A percentile compares a stretch with the other conserved stretches of the same genome.
Evolutionary conservation across 2,113 vertebrate genomes (phyloP).

Genomic region (Oreocharis arfaki): DNA sequence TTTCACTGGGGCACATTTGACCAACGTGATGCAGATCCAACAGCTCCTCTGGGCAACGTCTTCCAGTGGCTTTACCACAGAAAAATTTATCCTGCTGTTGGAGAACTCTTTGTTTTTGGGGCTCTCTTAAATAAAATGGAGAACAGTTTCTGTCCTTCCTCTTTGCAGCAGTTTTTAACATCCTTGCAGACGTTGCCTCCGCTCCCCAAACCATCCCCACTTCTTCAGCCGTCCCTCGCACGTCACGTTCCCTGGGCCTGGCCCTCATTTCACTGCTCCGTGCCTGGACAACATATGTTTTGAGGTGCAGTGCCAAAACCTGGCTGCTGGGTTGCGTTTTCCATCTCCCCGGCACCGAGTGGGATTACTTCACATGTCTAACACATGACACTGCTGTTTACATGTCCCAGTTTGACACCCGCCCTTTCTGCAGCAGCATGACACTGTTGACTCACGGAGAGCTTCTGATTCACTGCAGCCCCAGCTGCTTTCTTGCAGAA

Average conservation of each 20-base stretch:
- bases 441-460: not conserved
- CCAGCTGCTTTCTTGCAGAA: slow-evolving; percentile 52
- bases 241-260: not conserved
- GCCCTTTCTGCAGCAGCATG: not conserved
- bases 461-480: slow-evolving; percentile 40
- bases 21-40: fast-evolving
- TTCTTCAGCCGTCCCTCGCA: not conserved
- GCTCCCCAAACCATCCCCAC: not conserved
- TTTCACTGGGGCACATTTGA: not conserved
- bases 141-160: not conserved
- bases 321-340: not conserved
- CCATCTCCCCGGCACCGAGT: not conserved
- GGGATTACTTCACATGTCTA: slow-evolving; percentile 13
- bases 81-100: not conserved
- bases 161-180: not conserved
- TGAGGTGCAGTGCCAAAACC: not conserved
- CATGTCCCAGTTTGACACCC: slow-evolving; percentile 30
- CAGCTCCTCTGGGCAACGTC: not conserved
- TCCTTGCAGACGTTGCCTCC: not conserved
- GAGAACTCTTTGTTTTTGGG: not conserved
- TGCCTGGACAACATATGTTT: not conserved
- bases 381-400: not conserved
- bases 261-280: not conserved
- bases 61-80: not conserved
- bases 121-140: not conserved